Evolutionary conservation across 2,888 invertebrate genomes (phyloP), one percentile per base, ranked within the genome.

Genomic region (Hydroisotoma schaefferi): DNA sequence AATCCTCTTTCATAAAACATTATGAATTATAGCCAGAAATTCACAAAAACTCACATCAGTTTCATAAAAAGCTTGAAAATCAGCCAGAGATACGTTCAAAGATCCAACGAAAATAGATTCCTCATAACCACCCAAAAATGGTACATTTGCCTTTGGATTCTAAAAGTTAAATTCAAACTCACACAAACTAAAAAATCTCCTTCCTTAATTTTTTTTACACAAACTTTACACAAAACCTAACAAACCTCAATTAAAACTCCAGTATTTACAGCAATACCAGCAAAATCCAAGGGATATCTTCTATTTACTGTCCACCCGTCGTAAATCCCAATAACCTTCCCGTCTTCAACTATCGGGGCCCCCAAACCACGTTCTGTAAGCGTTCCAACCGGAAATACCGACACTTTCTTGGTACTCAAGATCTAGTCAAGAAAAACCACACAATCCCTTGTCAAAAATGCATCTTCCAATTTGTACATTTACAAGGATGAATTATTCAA

Each of bases 301-400:
- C 88, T 78, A 25, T 82, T 80, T 0, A 83, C 85, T 1, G 84
- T 82, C 85, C 85, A 88, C 0, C 85, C 85, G 74, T 87, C 88
- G 73, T 85, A 83, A 77, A 87, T 88, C 1, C 84, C 87, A 47
- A 84, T 78, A 2, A 86, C 83, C 71, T 78, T 78, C 15, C 80
- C 85, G 74, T 83, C 78, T 58, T 63, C 64, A 5, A 86, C 82
- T 28, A 86, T 78, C 0, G 86, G 86, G 2, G 85, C 79, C 43
- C 85, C 85, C 18, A 86, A 81, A 0, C 84, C 83, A 74, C 82
- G 84, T 25, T 79, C 82, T 0, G 87, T 88, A 60, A 89, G 86
- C 22, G 90, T 78, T 0, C 88, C 90, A 2, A 91, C 90, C 0
- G 90, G 90, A 79, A 89, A 88, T 81, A 89, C 87, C 1, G 88